Conservation (phyloP, 2,888 invertebrate genomes). For the Acanthoscelides obtectus region DNA sequence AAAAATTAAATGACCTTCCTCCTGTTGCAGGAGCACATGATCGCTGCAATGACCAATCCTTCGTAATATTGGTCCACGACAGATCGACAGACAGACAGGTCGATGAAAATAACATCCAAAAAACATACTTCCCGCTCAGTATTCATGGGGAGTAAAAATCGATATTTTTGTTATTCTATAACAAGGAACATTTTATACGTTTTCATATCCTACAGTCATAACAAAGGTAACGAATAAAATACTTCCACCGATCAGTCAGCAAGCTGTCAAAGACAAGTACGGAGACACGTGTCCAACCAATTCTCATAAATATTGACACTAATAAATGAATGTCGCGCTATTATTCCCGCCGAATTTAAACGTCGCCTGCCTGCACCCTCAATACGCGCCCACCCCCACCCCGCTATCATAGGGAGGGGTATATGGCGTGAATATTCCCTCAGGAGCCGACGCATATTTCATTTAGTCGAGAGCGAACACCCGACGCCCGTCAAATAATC, state of each 20-base stretch:
- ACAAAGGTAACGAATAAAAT: not conserved
- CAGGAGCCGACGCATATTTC: not conserved
- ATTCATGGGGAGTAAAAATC: no score
- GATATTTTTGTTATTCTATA: no score
- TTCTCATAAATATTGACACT: constrained; percentile 36
- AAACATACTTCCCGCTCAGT: no score
- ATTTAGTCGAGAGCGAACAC: constrained; percentile 14
- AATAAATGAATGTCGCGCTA: constrained; percentile 30
- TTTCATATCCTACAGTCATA: not conserved
- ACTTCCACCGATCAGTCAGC: not conserved
- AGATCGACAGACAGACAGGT: no score
- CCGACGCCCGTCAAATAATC: constrained; percentile 47
- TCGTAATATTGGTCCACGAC: no score
- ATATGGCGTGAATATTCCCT: not conserved
- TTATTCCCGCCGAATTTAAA: constrained; percentile 33
- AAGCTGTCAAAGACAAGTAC: not conserved
- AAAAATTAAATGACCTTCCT: no score
- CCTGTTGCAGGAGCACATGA: no score
- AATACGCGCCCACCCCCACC: not conserved
- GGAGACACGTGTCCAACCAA: constrained; percentile 30
- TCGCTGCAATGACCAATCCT: no score
- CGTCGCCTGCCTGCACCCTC: constrained; percentile 36
- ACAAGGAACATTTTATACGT: no score
- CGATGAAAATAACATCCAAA: no score
- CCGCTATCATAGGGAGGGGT: not conserved